Evolutionary conservation across 2,888 invertebrate species (phyloP).

Genomic region (Drosophila neonasuta): DNA sequence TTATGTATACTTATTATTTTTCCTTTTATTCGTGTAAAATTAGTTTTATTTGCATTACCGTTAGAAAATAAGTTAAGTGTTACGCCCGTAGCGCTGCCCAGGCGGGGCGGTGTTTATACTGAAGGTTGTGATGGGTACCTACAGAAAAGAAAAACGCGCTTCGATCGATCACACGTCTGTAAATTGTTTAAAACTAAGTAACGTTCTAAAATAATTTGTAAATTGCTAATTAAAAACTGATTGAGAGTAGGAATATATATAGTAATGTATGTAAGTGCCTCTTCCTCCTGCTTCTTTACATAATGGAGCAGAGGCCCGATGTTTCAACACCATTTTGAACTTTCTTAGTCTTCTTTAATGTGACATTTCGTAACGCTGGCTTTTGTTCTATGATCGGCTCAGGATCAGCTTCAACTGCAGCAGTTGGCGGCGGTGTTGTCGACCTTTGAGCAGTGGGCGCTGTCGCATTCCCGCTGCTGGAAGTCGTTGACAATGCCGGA

Average conservation of each 20-base stretch:
- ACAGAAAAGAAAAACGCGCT: constrained; percentile 51
- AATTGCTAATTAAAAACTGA: constrained; percentile 56
- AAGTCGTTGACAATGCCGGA: constrained; percentile 32
- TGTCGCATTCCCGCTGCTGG: constrained; percentile 32
- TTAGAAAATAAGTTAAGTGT: constrained; percentile 62
- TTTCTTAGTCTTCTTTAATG: constrained; percentile 88
- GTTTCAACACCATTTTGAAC: constrained; percentile 89
- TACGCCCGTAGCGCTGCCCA: constrained; percentile 33
- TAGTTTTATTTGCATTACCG: constrained; percentile 56
- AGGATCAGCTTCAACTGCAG: constrained; percentile 57
- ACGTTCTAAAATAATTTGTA: constrained; percentile 67
- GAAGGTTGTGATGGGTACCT: constrained; percentile 46
- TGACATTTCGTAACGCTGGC: constrained; percentile 86
- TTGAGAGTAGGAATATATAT: constrained; percentile 60
- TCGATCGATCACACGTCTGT: constrained; percentile 32
- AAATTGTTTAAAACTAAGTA: constrained; percentile 69
- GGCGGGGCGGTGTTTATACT: constrained; percentile 20
- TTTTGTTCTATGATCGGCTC: constrained; percentile 84
- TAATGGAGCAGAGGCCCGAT: constrained; percentile 93
- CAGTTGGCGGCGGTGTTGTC: constrained; percentile 53
- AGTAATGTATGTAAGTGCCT: constrained; percentile 29
- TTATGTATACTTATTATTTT: constrained; percentile 59
- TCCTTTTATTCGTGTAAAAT: constrained; percentile 52
- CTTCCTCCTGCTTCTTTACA: constrained; percentile 83
- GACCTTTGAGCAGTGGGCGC: constrained; percentile 37